These are phyloP conservation scores for Hydrolagus affinis DNA, from an alignment of 2,113 vertebrate species.

Conservation along the genomic window DNA sequence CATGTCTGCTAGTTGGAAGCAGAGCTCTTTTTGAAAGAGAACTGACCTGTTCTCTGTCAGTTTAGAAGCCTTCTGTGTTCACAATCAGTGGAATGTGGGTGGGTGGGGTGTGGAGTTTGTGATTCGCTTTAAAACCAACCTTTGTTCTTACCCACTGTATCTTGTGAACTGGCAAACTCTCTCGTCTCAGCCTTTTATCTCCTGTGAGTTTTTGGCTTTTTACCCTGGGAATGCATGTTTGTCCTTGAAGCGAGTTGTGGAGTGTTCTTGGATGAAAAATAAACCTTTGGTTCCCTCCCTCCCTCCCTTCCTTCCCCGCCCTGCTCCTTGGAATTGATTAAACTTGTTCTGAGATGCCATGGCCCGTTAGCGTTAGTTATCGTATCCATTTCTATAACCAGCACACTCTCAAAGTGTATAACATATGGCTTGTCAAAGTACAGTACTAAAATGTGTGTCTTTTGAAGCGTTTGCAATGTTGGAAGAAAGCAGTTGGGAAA, in stretches of 20 bases:
- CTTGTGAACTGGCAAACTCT: neutral
- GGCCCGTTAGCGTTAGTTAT: neutral
- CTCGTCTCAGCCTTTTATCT: neutral
- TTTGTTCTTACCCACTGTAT: constrained; percentile 4
- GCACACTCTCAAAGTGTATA: neutral
- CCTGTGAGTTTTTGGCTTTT: neutral
- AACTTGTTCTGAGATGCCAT: neutral
- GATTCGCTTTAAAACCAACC: neutral
- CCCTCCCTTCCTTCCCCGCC: neutral
- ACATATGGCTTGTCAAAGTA: too few species aligned
- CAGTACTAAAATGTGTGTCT: too few species aligned
- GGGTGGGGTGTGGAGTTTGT: neutral
- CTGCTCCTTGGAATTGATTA: neutral
- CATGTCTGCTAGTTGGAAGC: too few species aligned
- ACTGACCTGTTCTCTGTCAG: neutral
- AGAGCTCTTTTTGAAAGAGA: neutral
- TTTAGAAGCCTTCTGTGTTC: neutral
- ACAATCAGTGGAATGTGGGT: neutral
- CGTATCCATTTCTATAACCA: neutral
- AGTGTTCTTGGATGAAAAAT: neutral
- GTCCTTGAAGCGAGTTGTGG: neutral
- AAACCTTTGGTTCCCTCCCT: neutral
- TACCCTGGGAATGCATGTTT: neutral
- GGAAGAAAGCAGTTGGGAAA: too few species aligned
- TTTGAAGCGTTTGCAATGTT: too few species aligned